A percentile compares a stretch with the other conserved stretches of the same genome.
phyloP scores from a whole-genome alignment of 2,888 invertebrate species.

The Papilio elwesi region DNA sequence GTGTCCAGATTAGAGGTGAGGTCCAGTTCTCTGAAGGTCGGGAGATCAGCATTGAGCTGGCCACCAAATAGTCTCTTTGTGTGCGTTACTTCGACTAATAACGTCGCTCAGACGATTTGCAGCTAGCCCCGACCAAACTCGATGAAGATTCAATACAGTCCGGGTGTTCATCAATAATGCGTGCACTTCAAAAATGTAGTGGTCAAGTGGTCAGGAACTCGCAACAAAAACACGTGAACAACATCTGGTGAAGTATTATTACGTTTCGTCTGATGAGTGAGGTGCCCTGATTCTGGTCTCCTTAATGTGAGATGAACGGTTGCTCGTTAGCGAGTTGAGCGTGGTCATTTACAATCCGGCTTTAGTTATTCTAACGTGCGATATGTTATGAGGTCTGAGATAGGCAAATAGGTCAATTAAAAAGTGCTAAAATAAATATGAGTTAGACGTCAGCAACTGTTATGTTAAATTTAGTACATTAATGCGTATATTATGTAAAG shows the following conservation, averaged over 20 bases:
- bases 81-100: too few species aligned
- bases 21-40: not conserved
- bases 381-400: not conserved
- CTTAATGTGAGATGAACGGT: too few species aligned
- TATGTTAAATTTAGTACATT: not conserved
- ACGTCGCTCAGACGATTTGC: too few species aligned
- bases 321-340: too few species aligned
- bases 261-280: too few species aligned
- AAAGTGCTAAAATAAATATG: not conserved
- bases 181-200: not conserved
- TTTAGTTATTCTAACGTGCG: not conserved
- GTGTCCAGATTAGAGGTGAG: not conserved
- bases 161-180: not conserved
- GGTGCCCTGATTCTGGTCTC: too few species aligned
- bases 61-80: too few species aligned
- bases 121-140: too few species aligned
- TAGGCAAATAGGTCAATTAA: too few species aligned
- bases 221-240: too few species aligned
- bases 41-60: not conserved
- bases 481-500: constrained; percentile 5
- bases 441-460: not conserved
- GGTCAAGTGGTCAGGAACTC: not conserved
- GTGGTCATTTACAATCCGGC: not conserved
- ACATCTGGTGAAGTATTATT: too few species aligned
- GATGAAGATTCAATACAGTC: too few species aligned